A percentile compares a stretch with the other conserved stretches of the same genome.
These are phyloP conservation scores for Ciconia boyciana DNA, from an alignment of 2,113 vertebrate species.

Conservation along the genomic window DNA sequence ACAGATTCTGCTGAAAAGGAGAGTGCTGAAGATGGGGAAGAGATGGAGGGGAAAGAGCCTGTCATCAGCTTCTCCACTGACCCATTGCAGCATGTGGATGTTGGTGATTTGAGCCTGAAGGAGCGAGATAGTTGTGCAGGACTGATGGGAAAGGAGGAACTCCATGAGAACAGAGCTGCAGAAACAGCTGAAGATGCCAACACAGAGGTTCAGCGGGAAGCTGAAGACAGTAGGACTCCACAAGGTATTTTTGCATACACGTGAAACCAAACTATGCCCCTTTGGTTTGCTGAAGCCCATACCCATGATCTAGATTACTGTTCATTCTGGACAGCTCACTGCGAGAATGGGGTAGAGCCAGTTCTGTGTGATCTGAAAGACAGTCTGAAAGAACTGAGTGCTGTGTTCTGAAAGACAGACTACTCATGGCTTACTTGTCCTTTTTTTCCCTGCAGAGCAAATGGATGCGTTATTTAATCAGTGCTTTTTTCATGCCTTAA, in stretches of 20 bases:
- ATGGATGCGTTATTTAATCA: constrained; percentile 89
- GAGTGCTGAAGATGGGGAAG: not conserved
- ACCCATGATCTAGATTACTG: not conserved
- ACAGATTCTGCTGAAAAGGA: constrained; percentile 34
- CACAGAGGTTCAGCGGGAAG: not conserved
- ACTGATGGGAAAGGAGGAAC: not conserved
- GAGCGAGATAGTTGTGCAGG: not conserved
- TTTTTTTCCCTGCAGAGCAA: constrained; percentile 76
- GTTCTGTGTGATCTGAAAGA: not conserved
- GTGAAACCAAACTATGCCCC: not conserved
- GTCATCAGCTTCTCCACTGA: not conserved
- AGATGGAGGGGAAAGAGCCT: not conserved
- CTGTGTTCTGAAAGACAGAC: not conserved
- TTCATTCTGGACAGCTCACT: not conserved
- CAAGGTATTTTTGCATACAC: constrained; percentile 75
- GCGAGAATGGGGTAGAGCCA: not conserved
- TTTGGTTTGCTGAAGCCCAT: not conserved
- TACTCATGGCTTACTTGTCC: not conserved
- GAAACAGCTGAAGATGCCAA: constrained; percentile 14
- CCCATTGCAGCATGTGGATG: not conserved
- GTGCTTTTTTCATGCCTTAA: constrained; percentile 93
- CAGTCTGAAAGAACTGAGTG: not conserved
- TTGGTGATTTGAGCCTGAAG: constrained; percentile 42
- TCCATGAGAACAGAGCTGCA: not conserved
- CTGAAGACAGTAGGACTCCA: constrained; percentile 71